phyloP scores from a whole-genome alignment of 2,113 vertebrate genomes.

The Pygoscelis adeliae region DNA sequence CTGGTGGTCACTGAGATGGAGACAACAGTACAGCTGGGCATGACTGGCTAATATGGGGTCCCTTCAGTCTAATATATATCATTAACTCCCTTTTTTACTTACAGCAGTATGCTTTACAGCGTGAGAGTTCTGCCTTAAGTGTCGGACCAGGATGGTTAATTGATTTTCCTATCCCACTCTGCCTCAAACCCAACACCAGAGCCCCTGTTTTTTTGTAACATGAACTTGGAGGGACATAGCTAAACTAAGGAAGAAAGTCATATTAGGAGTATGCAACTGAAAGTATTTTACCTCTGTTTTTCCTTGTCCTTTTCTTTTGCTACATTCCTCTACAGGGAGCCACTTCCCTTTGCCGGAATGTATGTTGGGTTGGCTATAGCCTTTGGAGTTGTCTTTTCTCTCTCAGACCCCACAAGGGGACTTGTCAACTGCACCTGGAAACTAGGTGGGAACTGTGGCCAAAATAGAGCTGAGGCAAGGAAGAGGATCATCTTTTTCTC shows the following conservation, averaged over 20 bases:
- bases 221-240: not conserved
- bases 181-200: not conserved
- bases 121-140: not conserved
- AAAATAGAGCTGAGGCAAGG: not conserved
- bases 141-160: not conserved
- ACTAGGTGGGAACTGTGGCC: not conserved
- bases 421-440: not conserved
- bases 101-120: not conserved
- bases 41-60: not conserved
- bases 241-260: not conserved
- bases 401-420: not conserved
- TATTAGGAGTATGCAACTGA: not conserved
- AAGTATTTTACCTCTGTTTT: not conserved
- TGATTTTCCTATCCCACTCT: not conserved
- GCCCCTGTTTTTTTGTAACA: not conserved
- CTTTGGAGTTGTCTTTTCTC: not conserved
- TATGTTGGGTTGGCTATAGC: not conserved
- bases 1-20: not conserved
- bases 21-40: not conserved
- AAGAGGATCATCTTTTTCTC: not conserved
- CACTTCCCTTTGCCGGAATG: not conserved
- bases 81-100: not conserved
- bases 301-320: not conserved
- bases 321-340: not conserved
- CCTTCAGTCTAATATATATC: not conserved